Evolutionary conservation across 2,797 vertebrate genomes (phyloP).

Genomic region (Meda fulgida): DNA sequence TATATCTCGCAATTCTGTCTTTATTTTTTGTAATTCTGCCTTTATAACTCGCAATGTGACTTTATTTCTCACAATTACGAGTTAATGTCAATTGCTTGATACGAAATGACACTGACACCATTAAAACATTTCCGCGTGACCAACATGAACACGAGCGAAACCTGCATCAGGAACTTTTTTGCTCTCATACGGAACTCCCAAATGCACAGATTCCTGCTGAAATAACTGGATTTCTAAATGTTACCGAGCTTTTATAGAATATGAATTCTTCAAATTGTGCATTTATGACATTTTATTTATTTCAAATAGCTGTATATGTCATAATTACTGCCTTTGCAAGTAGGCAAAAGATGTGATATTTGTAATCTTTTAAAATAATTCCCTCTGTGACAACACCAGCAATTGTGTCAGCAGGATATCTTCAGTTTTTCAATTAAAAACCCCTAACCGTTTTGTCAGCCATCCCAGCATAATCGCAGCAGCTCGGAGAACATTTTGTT

Average conservation of each 20-base stretch:
- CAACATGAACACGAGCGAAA: too few species aligned
- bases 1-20: too few species aligned
- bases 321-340: not conserved
- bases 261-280: not conserved
- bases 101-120: too few species aligned
- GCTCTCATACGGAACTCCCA: too few species aligned
- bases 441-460: slow-evolving; percentile 8
- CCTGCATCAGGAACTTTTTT: too few species aligned
- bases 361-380: not conserved
- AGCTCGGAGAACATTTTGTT: slow-evolving; percentile 31
- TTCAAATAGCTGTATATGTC: not conserved
- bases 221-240: too few species aligned
- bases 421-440: slow-evolving; percentile 35
- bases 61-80: too few species aligned
- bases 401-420: not conserved
- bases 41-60: too few species aligned
- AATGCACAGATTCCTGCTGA: too few species aligned
- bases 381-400: not conserved
- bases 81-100: too few species aligned
- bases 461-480: slow-evolving; percentile 1
- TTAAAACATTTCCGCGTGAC: too few species aligned
- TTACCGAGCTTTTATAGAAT: not conserved
- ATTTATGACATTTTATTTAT: not conserved
- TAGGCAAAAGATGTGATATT: not conserved
- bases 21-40: too few species aligned